Evolutionary conservation across 2,888 invertebrate genomes (phyloP).

Genomic region (Athetis lepigone): DNA sequence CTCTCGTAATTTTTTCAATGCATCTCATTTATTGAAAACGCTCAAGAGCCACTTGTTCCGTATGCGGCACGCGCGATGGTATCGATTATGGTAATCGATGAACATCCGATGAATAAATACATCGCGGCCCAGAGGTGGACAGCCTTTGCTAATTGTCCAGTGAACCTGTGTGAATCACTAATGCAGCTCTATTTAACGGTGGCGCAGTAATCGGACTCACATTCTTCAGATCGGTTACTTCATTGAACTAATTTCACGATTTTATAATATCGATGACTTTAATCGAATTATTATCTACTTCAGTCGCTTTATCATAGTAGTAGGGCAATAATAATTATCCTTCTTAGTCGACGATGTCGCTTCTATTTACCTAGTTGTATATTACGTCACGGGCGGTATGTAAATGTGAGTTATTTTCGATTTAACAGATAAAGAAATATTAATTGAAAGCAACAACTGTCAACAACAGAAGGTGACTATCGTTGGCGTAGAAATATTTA

Average conservation of each 20-base stretch:
- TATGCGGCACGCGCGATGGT: conserved; percentile 87
- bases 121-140: conserved; percentile 88
- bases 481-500: conserved; percentile 58
- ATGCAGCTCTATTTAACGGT: conserved; percentile 83
- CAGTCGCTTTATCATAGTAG: neutral
- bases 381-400: conserved; percentile 41
- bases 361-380: conserved; percentile 46
- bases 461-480: conserved; percentile 55
- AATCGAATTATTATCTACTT: conserved; percentile 12
- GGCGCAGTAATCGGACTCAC: conserved; percentile 71
- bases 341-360: conserved; percentile 16
- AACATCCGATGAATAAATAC: conserved; percentile 90
- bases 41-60: conserved; percentile 78
- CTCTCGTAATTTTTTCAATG: conserved; percentile 66
- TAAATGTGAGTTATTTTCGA: conserved; percentile 53
- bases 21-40: conserved; percentile 81
- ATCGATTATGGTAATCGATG: conserved; percentile 90
- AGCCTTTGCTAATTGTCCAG: conserved; percentile 90
- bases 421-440: conserved; percentile 51
- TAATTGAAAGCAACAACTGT: conserved; percentile 59
- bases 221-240: conserved; percentile 70
- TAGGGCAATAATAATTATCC: conserved; percentile 39
- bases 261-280: conserved; percentile 58
- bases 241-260: conserved; percentile 49
- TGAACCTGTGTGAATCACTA: conserved; percentile 88